phyloP scores from a whole-genome alignment of 2,113 vertebrate species.

The Actenoides lindsayi region DNA sequence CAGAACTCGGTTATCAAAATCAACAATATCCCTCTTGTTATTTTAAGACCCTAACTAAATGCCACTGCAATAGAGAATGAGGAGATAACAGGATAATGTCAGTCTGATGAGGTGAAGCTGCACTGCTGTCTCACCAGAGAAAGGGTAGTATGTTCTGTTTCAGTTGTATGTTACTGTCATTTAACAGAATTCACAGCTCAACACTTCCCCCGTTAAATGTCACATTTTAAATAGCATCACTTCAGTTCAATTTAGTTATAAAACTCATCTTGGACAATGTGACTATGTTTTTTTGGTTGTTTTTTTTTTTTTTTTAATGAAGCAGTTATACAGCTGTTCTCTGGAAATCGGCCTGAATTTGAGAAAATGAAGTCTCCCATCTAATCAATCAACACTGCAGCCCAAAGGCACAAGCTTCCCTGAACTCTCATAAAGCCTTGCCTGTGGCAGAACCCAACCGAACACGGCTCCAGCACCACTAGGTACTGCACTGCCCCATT shows the following conservation, averaged over 20 bases:
- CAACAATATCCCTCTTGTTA: neutral
- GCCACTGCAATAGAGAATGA: neutral
- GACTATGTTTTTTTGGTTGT: neutral
- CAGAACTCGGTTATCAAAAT: neutral
- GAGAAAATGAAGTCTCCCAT: neutral
- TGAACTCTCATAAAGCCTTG: neutral
- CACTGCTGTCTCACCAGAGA: neutral
- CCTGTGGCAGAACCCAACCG: neutral
- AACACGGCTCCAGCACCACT: neutral
- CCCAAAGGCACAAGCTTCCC: neutral
- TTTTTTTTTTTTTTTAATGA: neutral
- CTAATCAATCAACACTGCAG: neutral
- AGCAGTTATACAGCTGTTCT: neutral
- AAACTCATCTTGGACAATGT: neutral
- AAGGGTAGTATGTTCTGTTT: neutral
- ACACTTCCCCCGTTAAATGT: neutral
- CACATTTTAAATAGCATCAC: constrained; percentile 12
- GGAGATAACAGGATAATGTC: neutral
- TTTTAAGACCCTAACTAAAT: neutral
- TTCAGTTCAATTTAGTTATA: neutral
- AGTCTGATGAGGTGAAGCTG: neutral
- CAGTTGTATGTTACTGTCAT: neutral
- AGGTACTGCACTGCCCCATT: neutral
- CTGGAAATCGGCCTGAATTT: neutral
- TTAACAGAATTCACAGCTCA: neutral